These are phyloP conservation scores for Carduelis carduelis DNA, from an alignment of 2,797 vertebrate species.

Conservation along the genomic window DNA sequence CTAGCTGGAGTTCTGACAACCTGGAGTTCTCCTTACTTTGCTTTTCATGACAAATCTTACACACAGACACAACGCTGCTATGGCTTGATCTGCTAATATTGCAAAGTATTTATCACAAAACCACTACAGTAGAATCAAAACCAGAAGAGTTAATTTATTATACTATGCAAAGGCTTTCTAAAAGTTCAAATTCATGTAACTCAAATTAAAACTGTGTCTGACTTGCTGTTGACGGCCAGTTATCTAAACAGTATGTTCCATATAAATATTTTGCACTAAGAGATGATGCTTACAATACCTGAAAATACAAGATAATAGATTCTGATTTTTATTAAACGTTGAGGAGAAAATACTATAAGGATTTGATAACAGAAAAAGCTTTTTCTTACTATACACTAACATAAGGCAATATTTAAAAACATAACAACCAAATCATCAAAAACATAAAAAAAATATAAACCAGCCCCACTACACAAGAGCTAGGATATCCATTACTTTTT, in stretches of 20 bases:
- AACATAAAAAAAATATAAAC: not conserved
- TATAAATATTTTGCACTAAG: not conserved
- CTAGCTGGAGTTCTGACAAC: not conserved
- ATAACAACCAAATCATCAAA: not conserved
- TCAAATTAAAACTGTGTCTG: not conserved
- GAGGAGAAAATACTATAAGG: not conserved
- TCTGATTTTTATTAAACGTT: not conserved
- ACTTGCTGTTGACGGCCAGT: not conserved
- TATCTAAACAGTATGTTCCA: not conserved
- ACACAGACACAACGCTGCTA: fast-evolving
- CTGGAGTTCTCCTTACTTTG: not conserved
- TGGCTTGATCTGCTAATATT: not conserved
- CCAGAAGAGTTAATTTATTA: not conserved
- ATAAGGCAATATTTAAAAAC: not conserved
- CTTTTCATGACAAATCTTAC: not conserved
- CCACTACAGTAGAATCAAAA: not conserved
- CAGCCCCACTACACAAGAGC: not conserved
- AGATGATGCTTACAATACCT: not conserved
- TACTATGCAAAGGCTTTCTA: not conserved
- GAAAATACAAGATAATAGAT: not conserved
- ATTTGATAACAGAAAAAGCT: not conserved
- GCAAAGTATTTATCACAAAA: not conserved
- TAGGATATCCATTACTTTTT: not conserved
- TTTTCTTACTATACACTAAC: not conserved
- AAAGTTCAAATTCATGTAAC: not conserved